Percentiles rank a stretch among this genome's conserved stretches.
These are phyloP conservation scores for Muscidifurax raptorellus DNA, from an alignment of 1,140 invertebrate genomes.

Conservation along the genomic window DNA sequence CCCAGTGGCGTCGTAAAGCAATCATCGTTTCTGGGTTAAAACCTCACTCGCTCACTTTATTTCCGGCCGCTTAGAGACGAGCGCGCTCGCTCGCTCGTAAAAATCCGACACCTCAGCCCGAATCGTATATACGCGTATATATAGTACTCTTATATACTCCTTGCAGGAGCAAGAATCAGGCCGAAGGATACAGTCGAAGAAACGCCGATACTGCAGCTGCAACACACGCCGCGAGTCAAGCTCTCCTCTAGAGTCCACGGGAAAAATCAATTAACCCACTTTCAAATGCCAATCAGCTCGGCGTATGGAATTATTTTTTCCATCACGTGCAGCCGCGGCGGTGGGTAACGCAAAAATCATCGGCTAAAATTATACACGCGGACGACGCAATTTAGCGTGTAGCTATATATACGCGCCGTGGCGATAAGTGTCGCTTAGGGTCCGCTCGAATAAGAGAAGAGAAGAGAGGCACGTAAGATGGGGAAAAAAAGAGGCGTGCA, in stretches of 20 bases:
- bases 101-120: conserved; percentile 7
- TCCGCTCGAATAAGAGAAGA: conserved; percentile 11
- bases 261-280: conserved; percentile 43
- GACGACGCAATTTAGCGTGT: conserved; percentile 27
- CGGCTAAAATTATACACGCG: conserved; percentile 19
- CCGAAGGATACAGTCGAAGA: background rate
- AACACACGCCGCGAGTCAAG: background rate
- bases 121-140: background rate
- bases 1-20: background rate
- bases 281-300: conserved; percentile 2
- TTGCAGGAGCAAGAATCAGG: background rate
- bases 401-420: conserved; percentile 7
- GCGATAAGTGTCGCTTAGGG: conserved; percentile 47
- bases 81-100: background rate
- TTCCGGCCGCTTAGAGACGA: background rate
- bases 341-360: background rate
- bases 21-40: conserved; percentile 29
- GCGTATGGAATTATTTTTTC: conserved; percentile 26
- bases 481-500: conserved; percentile 35
- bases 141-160: background rate
- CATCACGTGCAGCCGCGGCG: background rate
- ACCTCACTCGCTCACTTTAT: conserved; percentile 6
- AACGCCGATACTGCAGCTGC: background rate
- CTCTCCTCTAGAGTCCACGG: background rate
- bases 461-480: background rate